These are phyloP conservation scores for Arremon brunneinucha DNA, from an alignment of 2,797 vertebrate genomes.

Conservation along the genomic window DNA sequence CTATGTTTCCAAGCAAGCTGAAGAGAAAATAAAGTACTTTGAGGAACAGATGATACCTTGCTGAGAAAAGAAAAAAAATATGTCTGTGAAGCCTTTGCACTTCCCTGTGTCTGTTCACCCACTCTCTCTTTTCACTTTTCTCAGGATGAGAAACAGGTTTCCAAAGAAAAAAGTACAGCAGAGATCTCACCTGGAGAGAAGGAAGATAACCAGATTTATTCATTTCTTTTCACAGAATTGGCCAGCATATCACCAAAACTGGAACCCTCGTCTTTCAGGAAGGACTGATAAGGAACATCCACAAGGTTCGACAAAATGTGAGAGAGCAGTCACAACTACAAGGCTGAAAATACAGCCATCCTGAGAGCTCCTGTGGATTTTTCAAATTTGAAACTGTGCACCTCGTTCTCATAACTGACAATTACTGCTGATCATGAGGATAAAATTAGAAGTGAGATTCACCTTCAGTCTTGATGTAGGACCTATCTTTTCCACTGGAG, in stretches of 20 bases:
- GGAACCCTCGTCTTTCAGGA: background rate
- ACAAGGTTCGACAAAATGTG: background rate
- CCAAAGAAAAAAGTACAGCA: background rate
- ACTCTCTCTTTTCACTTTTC: background rate
- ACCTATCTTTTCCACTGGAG: background rate
- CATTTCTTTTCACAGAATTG: background rate
- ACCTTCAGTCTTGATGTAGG: background rate
- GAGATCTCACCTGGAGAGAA: background rate
- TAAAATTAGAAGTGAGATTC: background rate
- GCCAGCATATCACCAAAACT: background rate
- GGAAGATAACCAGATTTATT: background rate
- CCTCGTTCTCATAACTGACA: background rate
- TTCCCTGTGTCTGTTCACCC: background rate
- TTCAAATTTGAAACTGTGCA: background rate
- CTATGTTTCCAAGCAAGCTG: constrained; percentile 18
- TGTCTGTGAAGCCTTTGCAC: background rate
- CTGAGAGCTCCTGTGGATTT: background rate
- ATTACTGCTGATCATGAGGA: background rate
- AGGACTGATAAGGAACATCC: background rate
- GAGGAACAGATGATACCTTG: constrained; percentile 20
- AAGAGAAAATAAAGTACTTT: constrained; percentile 20
- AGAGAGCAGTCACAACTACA: background rate
- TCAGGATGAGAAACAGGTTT: background rate
- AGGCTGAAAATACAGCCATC: background rate
- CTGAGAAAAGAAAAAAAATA: background rate